Evolutionary conservation across 1,140 invertebrate species (phyloP), one percentile per base, ranked within the genome.

Genomic region (Drosophila nannoptera): DNA sequence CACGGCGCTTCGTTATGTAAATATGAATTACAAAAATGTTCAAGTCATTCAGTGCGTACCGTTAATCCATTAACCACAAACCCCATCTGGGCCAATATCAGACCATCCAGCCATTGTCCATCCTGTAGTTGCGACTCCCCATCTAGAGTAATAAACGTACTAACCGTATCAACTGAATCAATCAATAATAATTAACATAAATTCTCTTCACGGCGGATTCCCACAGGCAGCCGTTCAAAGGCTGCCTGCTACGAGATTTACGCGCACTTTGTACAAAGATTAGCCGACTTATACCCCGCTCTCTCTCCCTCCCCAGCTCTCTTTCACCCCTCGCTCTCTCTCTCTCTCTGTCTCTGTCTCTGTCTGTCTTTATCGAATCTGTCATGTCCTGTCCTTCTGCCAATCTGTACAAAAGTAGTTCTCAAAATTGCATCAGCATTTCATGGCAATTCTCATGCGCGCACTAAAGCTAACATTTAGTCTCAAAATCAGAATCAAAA

Each of bases 1-100:
- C 62, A 59, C 60, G 43, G 43, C 35, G 55, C 42, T 33, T 71
- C 50, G 69, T 60, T 67, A 55, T 71, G 64, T 71, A 71, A 61
- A 71, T 67, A 71, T 29, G 22, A 42, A 32, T 52, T 65, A 52
- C 63, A 67, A 71, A 60, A 67, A 67, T n/a, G 55, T 55, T 61
- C 36, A 55, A 71, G 29, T 42, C 46, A 43, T 43, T 43, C 14
- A 43, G 14, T 43, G 40, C 40, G 40, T 43, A 43, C 40, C 31
- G 46, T 42, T 59, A 8, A 16, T 14, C 49, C 54, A 66, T 70
- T 59, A 35, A 53, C 22, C 14, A 54, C 40, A 58, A 33, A 49
- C 52, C 33, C 42, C 16, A 55, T 38, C 50, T 6, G 14, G 4
- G 11, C 9, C 46, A 31, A 29, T 32, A 43, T n/a, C 49, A 35